phyloP scores from a whole-genome alignment of 2,797 vertebrate genomes.

The Chrysocyon brachyurus region DNA sequence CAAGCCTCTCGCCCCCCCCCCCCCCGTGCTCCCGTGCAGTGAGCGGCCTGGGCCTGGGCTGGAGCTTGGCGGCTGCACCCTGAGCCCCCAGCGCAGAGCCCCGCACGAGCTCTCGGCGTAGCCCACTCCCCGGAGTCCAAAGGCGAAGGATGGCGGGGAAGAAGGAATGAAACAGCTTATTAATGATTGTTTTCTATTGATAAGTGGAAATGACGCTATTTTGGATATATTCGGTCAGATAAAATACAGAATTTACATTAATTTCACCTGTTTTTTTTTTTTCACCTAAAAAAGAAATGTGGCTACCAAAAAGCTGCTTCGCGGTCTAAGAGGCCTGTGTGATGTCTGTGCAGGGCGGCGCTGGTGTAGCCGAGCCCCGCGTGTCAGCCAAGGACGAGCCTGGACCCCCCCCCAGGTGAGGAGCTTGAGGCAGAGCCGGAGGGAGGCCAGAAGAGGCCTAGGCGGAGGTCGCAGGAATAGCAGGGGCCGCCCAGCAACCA shows the following conservation, averaged over 20 bases:
- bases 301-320: not conserved
- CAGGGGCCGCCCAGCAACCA: not conserved
- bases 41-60: no score
- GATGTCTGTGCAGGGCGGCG: accelerated
- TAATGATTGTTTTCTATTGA: not conserved
- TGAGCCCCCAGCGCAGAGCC: no score
- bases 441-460: no score
- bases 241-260: not conserved
- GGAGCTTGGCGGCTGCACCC: no score
- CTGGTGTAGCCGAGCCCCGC: not conserved
- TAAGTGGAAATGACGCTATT: not conserved
- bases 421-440: accelerated
- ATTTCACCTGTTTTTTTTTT: not conserved
- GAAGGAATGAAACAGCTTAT: not conserved
- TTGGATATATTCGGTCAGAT: not conserved
- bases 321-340: not conserved
- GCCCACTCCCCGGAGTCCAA: not conserved
- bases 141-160: not conserved
- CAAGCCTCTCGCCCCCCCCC: no score
- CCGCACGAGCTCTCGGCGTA: no score
- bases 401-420: no score
- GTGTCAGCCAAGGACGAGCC: accelerated
- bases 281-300: not conserved
- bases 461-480: not conserved
- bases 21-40: accelerated